Base-by-base conservation (phyloP, 1,140 invertebrate species). In the Brevipalpus yothersi region DNA sequence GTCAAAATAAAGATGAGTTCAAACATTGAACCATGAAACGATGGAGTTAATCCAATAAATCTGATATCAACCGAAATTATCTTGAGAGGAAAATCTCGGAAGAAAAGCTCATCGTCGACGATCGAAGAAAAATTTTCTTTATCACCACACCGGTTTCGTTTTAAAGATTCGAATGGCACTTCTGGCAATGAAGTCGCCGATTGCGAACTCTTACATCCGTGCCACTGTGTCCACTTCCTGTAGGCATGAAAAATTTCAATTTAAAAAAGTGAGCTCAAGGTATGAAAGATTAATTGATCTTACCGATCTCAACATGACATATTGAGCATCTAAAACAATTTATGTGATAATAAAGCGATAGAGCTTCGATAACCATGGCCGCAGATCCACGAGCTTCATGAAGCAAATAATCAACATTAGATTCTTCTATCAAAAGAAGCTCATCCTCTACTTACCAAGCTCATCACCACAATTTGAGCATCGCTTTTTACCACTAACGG, bases 321-420 rank as follows among this genome's bases (percentile, higher is more conserved):
- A 96, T 91, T 68, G 84, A 92, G 73, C 92, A 97, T 68, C 86
- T 83, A 76, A 97, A 97, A 73, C 92, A 97, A 68, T 89, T 84
- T 73, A 95, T 87, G 74, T 97, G 92, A 73, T 94, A 96, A 72
- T 89, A 95, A 59, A 97, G 75, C 59, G 85, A 79, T 58, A 96
- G 75, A 60, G 87, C 91, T 73, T 95, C 91, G 66, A 97, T 94
- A 63, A 95, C 93, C 91, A 96, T 96, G n/a, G 91, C 91, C 51
- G 91, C 90, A 63, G 58, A 62, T 66, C 91, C 91, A 68, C 88
- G 82, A 71, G 89, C 90, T 92, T 70, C 53, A 23, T 23, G 15
- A 58, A 19, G 21, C 1, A 23, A 21, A 42, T 19, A 4, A 43
- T 9, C 41, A 63, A 12, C 9, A 15, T n/a, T 41, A 17, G 15